Evolutionary conservation across 2,797 vertebrate species (phyloP), one percentile per base, ranked within the genome.

Genomic region (Tarsius wallacei): DNA sequence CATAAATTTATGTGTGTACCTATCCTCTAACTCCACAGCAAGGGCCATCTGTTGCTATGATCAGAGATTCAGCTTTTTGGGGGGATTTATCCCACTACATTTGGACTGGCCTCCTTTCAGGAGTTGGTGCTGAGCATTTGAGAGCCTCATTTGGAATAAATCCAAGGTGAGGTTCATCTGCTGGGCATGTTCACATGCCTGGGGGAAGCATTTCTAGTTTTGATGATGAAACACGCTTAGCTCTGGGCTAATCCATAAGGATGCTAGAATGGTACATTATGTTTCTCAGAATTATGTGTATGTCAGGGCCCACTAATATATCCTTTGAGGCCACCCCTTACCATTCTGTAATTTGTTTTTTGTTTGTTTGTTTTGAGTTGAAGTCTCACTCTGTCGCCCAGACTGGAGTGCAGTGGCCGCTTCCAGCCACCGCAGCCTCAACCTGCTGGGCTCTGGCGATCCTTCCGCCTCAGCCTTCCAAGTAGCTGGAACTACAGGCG

Each of bases 81-180:
- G 53, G 63, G 77, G 57, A 71, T 91, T 91, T 96, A 84, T 92
- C 28, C 31, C 71, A 63, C 68, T 86, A 61, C 24, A 90, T 97
- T 97, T 96, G 87, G 70, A 82, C 51, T 97, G 86, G 49, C 33
- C 84, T 96, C 71, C 71, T 96, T 91, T 95, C 74, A 97, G 73
- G 95, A 96, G 55, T 94, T 96, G 80, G 16, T 81, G 33, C 93
- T 93, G 96, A 94, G 84, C 95, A 83, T 19, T 74, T 97, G 89
- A 97, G 93, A 87, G 19, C 42, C 55, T 85, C 1, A 74, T 97
- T 90, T 92, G 64, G 8, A 91, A 92, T 96, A 98, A 81, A 91
- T 55, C 78, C 90, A 93, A 92, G 33, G 90, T 90, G 89, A 97
- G 61, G 76, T 89, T 97, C 92, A 95, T 97, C 11, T 88, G 33